Conservation (phyloP, 2,797 vertebrate species). For the Notolabrus celidotus region DNA sequence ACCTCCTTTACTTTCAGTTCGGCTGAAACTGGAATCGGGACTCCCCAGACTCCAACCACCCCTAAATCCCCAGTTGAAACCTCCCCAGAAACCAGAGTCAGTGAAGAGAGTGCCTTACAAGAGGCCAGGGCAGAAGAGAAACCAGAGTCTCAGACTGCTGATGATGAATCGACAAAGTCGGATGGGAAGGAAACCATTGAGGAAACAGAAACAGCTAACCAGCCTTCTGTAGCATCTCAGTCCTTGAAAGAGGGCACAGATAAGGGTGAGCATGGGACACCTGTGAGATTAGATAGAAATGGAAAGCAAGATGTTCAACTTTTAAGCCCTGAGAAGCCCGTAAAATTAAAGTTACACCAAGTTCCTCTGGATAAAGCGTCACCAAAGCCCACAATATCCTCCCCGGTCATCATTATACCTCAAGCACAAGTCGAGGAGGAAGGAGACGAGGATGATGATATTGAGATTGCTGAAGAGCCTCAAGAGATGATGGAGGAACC, state of each 20-base stretch:
- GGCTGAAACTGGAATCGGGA: slow-evolving; percentile 47
- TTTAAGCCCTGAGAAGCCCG: slow-evolving; percentile 16
- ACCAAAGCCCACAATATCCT: slow-evolving; percentile 42
- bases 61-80: slow-evolving; percentile 48
- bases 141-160: slow-evolving; percentile 8
- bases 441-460: slow-evolving; percentile 71
- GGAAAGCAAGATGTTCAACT: slow-evolving; percentile 27
- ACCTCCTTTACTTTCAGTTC: slow-evolving; percentile 73
- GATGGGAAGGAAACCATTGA: slow-evolving; percentile 29
- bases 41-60: slow-evolving; percentile 27
- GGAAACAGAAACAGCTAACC: slow-evolving; percentile 11
- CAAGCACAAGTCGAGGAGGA: slow-evolving; percentile 78
- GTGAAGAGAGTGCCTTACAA: neutral
- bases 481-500: slow-evolving; percentile 79
- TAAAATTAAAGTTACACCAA: slow-evolving; percentile 40
- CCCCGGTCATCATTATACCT: slow-evolving; percentile 80
- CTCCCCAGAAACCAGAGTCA: slow-evolving; percentile 18
- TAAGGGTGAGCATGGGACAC: slow-evolving; percentile 4
- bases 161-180: slow-evolving; percentile 18
- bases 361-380: slow-evolving; percentile 26
- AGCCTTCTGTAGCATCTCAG: slow-evolving; percentile 12
- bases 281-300: slow-evolving; percentile 9
- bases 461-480: slow-evolving; percentile 80
- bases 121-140: slow-evolving; percentile 24
- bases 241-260: slow-evolving; percentile 23